These are phyloP conservation scores for Babylonia areolata DNA, from an alignment of 1,140 invertebrate species.

Conservation along the genomic window DNA sequence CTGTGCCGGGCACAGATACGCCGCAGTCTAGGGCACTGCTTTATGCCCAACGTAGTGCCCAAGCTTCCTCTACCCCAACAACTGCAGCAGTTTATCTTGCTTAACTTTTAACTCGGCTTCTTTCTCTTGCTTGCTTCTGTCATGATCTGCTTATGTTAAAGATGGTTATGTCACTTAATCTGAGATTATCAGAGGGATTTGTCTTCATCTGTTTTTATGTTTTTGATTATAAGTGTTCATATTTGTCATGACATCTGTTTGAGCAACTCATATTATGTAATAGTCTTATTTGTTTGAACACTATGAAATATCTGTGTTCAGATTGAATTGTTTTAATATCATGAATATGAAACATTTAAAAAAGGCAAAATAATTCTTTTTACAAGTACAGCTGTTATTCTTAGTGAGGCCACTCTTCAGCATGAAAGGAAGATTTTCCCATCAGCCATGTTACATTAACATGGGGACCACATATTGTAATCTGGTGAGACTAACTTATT, in stretches of 20 bases:
- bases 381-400: too few species aligned
- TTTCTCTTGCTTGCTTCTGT: not conserved
- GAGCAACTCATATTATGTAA: not conserved
- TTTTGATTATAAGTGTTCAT: not conserved
- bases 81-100: conserved; percentile 60
- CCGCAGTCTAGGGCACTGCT: conserved; percentile 58
- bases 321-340: not conserved
- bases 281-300: not conserved
- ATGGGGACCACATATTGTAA: too few species aligned
- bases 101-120: conserved; percentile 34
- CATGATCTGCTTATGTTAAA: too few species aligned
- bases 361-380: too few species aligned
- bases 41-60: conserved; percentile 63
- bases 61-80: conserved; percentile 62
- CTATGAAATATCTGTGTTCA: not conserved
- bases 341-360: too few species aligned
- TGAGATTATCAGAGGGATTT: not conserved
- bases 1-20: conserved; percentile 60
- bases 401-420: too few species aligned
- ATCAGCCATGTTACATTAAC: too few species aligned
- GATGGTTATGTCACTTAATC: not conserved
- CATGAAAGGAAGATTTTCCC: too few species aligned
- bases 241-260: not conserved
- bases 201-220: not conserved
- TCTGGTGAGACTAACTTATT: too few species aligned